Percentiles rank a stretch among this genome's conserved stretches.
These are phyloP conservation scores for Drosophila tropicalis DNA, from an alignment of 1,140 invertebrate genomes.

Conservation along the genomic window DNA sequence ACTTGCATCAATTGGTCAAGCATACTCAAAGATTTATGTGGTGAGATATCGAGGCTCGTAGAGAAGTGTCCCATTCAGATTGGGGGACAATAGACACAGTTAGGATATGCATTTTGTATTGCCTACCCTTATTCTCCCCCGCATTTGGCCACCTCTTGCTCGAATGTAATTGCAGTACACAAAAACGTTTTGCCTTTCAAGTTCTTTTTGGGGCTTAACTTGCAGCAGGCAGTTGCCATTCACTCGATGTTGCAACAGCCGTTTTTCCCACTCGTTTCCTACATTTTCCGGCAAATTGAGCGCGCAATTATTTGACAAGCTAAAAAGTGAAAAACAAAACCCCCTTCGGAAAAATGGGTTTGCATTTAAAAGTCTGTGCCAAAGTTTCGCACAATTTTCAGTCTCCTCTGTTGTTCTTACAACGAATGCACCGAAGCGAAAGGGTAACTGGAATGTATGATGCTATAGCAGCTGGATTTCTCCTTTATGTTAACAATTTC, in stretches of 20 bases:
- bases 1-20: constrained; percentile 1
- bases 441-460: constrained; percentile 9
- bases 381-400: background rate
- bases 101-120: constrained; percentile 9
- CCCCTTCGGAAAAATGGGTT: constrained; percentile 11
- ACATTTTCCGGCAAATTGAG: constrained; percentile 40
- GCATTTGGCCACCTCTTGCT: background rate
- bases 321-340: constrained; percentile 20
- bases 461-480: constrained; percentile 9
- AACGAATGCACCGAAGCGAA: constrained; percentile 27
- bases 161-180: constrained; percentile 47
- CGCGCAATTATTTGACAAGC: constrained; percentile 42
- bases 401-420: background rate
- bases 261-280: constrained; percentile 6
- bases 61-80: background rate
- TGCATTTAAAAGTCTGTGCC: constrained; percentile 19
- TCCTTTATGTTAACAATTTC: constrained; percentile 16
- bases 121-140: constrained; percentile 13
- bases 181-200: constrained; percentile 33
- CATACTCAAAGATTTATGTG: constrained; percentile 4
- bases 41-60: background rate
- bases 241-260: constrained; percentile 1
- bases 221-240: constrained; percentile 29
- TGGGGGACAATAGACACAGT: constrained; percentile 30
- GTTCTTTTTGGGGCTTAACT: constrained; percentile 32